phyloP scores from a whole-genome alignment of 2,797 vertebrate species.

The Galagoides demidoff region DNA sequence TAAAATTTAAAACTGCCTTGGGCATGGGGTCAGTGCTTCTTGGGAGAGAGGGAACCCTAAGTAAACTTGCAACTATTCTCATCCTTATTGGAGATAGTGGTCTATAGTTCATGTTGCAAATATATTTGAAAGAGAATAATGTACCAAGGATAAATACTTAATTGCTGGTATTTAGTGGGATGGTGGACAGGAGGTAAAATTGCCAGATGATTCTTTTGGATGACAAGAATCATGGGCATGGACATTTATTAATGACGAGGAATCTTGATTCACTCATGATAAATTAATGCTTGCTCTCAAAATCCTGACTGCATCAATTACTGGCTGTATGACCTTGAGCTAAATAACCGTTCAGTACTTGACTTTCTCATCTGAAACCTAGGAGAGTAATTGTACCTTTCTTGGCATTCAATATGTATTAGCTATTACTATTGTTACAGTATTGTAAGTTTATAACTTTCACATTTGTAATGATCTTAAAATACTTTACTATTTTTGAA shows the following conservation, averaged over 20 bases:
- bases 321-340: not conserved
- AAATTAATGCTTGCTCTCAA: not conserved
- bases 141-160: not conserved
- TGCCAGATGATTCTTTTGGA: not conserved
- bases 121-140: not conserved
- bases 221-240: not conserved
- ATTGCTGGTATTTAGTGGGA: not conserved
- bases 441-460: not conserved
- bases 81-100: not conserved
- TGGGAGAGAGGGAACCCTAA: not conserved
- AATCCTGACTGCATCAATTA: not conserved
- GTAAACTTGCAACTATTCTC: not conserved
- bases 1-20: slow-evolving; percentile 20
- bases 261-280: not conserved
- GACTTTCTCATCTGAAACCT: not conserved
- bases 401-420: not conserved
- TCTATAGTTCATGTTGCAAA: not conserved
- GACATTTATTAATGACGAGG: not conserved
- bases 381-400: not conserved
- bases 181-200: not conserved
- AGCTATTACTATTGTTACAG: not conserved
- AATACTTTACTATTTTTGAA: slow-evolving; percentile 34
- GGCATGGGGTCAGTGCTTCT: not conserved
- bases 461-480: not conserved
- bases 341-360: slow-evolving; percentile 31